Base-by-base conservation (phyloP, 1,140 invertebrate genomes). In the Magallana angulata region DNA sequence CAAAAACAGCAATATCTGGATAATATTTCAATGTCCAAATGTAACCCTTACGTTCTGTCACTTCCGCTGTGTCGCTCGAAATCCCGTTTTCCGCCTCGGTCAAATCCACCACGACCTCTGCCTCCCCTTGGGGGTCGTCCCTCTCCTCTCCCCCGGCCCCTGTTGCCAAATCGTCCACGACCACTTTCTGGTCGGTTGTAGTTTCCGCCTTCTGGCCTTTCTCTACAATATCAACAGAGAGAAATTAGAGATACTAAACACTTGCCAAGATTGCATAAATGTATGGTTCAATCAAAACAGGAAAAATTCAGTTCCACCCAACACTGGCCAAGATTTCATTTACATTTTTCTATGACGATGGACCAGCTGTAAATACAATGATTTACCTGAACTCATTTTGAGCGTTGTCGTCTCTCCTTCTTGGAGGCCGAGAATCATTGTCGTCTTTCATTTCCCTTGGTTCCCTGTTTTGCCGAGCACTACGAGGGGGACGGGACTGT, bases 51-150 rank as follows among this genome's bases (percentile, higher is more conserved):
- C 97, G 97, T 98, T 96, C 97, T 98, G 93, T 99, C 98, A 85
- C 97, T 98, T 90, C 98, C 98, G 93, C 98, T 98, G 94, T 98
- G 97, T 89, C 98, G 96, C 95, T 99, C 98, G 95, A 98, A 99
- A 95, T 99, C 98, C 90, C 97, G 96, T 80, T 92, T 93, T 9
- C 91, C 88, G 48, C 93, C 91, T 48, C 94, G 92, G 85, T 95
- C 92, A 92, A 91, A 87, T 14, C 91, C 91, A 60, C 92, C 92
- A 76, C 92, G 24, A 14, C 91, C 86, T 68, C 95, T 94, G 81
- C 95, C 93, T 89, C 96, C 84, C 84, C 95, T 92, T 64, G 94
- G 93, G 62, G 94, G 89, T 14, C 94, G 92, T 36, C 94, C 91
- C 64, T 93, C 87, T 11, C 92, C 92, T 24, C 92, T 85, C 16